Evolutionary conservation across 2,797 vertebrate species (phyloP).

Genomic region (Gobio occitaniae): DNA sequence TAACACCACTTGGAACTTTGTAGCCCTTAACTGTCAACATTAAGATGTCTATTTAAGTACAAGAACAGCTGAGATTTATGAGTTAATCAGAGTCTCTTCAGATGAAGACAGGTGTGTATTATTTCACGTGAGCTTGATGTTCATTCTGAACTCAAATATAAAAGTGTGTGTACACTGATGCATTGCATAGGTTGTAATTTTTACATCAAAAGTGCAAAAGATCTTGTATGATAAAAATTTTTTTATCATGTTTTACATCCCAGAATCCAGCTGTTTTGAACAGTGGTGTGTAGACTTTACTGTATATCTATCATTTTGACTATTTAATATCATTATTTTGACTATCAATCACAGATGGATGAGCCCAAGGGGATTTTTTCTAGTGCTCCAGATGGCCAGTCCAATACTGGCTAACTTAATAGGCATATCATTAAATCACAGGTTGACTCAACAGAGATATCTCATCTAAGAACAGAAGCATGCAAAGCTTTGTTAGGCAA

Average conservation of each 20-base stretch:
- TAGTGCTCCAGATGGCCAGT: constrained; percentile 24
- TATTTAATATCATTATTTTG: background rate
- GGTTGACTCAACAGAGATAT: constrained; percentile 37
- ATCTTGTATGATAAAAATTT: background rate
- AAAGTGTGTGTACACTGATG: background rate
- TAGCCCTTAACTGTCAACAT: background rate
- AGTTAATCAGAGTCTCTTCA: no score
- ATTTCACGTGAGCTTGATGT: background rate
- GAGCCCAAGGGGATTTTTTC: background rate
- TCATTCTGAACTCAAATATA: background rate
- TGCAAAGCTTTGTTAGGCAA: constrained; percentile 45
- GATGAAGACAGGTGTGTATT: background rate
- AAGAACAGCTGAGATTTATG: no score
- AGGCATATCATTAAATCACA: constrained; percentile 41
- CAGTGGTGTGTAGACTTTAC: background rate
- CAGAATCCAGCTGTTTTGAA: background rate
- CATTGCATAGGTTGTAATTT: background rate
- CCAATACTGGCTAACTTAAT: constrained; percentile 12
- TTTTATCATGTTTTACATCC: background rate
- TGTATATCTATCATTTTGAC: background rate
- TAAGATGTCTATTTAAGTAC: background rate
- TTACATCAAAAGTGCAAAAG: background rate
- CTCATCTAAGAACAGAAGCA: constrained; percentile 50
- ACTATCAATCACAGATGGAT: constrained; percentile 2
- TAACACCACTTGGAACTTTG: no score